Evolutionary conservation across 2,797 vertebrate species (phyloP), one percentile per base, ranked within the genome.

Genomic region (Coregonus suidteri): DNA sequence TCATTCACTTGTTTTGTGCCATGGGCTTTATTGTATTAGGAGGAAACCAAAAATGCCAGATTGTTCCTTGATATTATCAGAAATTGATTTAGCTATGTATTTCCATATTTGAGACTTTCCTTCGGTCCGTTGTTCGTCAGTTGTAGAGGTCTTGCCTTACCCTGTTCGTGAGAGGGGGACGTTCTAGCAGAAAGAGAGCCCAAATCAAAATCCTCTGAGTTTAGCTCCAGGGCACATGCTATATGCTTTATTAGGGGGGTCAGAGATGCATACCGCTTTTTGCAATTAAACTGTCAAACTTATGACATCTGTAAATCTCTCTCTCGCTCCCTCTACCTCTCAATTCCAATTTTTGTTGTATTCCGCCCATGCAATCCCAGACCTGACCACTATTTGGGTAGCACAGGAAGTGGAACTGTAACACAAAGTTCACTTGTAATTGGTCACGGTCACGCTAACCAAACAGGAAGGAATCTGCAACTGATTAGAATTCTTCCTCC

Each of bases 401-500:
- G 93, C 92, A 90, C 91, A 95, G 95, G 94, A 97, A 96, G 94
- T 90, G 88, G 93, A 95, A 94, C 88, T 94, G 93, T 92, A 91
- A 90, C 88, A 85, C 83, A 93, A 84, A 91, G 90, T 94, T 96
- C 93, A 88, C 75, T 94, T 91, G 92, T 94, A 94, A 97, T 96
- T 90, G 82, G 95, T 95, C 91, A 94, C 79, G 92, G 95, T 97
- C 96, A 97, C 30, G 76, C 95, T 95, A 96, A 90, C 91, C 93
- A 96, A 96, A 96, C 92, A 96, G 94, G 94, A 96, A 96, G 91
- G 94, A 95, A 96, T 96, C 96, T 97, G 95, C 91, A 95, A 95
- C 91, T 94, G 93, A 97, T 97, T 96, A 97, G 86, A 90, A 91
- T 90, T 96, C 95, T 96, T 96, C 93, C 92, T 95, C 92, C 88